Evolutionary conservation across 2,113 vertebrate species (phyloP).

Genomic region (Donacobius atricapilla): DNA sequence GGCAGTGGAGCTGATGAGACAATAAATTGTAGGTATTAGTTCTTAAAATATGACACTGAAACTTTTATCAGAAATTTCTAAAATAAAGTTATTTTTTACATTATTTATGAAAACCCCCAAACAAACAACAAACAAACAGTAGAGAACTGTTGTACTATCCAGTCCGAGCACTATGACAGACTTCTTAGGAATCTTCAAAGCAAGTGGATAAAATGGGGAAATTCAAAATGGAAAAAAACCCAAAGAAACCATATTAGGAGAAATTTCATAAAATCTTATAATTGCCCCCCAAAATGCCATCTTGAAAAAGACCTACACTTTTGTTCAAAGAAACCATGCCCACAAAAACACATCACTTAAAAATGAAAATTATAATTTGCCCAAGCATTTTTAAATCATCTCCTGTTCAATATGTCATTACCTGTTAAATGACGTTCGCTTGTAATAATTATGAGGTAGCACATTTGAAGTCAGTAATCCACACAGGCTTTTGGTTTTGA

Average conservation of each 20-base stretch:
- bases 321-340: neutral
- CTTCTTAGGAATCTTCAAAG: neutral
- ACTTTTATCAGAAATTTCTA: neutral
- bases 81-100: neutral
- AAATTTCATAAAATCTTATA: neutral
- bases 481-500: neutral
- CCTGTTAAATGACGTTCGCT: neutral
- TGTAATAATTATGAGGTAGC: neutral
- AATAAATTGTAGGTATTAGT: neutral
- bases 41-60: neutral
- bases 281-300: accelerated
- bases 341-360: neutral
- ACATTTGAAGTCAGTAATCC: neutral
- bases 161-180: neutral
- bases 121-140: neutral
- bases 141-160: neutral
- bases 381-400: neutral
- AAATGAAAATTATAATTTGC: neutral
- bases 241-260: neutral
- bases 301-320: neutral
- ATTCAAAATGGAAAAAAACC: neutral
- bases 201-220: neutral
- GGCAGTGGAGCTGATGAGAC: neutral
- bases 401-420: neutral
- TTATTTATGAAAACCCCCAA: neutral